Conservation (phyloP, 2,113 vertebrate species). For the Pteronura brasiliensis region DNA sequence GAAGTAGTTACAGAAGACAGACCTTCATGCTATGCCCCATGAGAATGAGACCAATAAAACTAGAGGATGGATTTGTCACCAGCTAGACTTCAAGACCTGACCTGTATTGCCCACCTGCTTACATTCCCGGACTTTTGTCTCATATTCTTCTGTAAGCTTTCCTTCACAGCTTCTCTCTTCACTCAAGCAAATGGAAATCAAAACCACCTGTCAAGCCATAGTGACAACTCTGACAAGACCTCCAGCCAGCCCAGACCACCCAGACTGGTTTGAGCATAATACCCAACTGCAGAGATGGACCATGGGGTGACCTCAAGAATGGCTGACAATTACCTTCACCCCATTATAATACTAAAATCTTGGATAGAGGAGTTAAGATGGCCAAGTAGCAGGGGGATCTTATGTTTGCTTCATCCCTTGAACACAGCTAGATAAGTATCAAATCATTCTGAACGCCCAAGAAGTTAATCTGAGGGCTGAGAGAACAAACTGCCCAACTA, state of each 20-base stretch:
- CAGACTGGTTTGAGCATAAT: background rate
- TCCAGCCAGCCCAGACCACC: background rate
- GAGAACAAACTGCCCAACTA: background rate
- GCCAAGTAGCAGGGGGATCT: too few species aligned
- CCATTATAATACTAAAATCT: background rate
- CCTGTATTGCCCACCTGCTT: background rate
- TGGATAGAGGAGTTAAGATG: too few species aligned
- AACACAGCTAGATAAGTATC: too few species aligned
- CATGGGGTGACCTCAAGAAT: background rate
- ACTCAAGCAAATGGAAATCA: background rate
- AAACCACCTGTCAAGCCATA: background rate
- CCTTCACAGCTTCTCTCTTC: background rate
- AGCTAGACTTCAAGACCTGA: background rate
- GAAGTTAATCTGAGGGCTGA: background rate
- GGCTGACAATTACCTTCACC: background rate
- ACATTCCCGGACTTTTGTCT: background rate
- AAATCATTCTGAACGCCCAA: background rate
- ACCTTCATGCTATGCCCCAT: background rate
- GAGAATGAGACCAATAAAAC: background rate
- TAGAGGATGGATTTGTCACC: background rate
- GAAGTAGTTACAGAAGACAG: background rate
- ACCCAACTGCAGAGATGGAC: background rate
- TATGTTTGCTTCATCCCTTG: too few species aligned
- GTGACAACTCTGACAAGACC: background rate
- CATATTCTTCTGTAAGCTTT: background rate